Conservation (phyloP, 2,888 invertebrate genomes). For the Melanostoma mellinum region DNA sequence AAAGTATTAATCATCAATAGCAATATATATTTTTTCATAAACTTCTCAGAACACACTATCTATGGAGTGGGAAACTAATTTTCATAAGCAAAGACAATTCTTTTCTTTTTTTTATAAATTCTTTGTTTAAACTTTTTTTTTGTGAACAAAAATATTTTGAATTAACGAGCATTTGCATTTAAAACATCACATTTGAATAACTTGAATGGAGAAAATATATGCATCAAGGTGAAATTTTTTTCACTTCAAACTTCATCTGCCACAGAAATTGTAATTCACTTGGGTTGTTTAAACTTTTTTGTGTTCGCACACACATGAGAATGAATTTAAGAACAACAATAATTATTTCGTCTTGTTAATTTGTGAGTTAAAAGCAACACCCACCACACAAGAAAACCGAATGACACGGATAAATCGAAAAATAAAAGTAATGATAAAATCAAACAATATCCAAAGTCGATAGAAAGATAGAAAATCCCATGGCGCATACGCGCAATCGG, state of each 20-base stretch:
- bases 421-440: slow-evolving; percentile 1
- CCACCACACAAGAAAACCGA: slow-evolving; percentile 22
- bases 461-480: slow-evolving; percentile 47
- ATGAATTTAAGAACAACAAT: neutral
- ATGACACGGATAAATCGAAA: slow-evolving; percentile 13
- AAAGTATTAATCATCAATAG: slow-evolving; percentile 69
- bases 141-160: slow-evolving; percentile 7
- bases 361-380: slow-evolving; percentile 2
- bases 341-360: slow-evolving; percentile 4
- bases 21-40: slow-evolving; percentile 35
- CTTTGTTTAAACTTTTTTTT: slow-evolving; percentile 21
- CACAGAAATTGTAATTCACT: slow-evolving; percentile 1
- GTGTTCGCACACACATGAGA: slow-evolving; percentile 31
- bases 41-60: slow-evolving; percentile 20
- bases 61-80: slow-evolving; percentile 21
- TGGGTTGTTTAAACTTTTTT: neutral
- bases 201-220: slow-evolving; percentile 9
- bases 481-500: slow-evolving; percentile 65
- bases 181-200: slow-evolving; percentile 43
- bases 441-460: slow-evolving; percentile 36
- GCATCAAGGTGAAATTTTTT: slow-evolving; percentile 3
- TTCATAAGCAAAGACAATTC: slow-evolving; percentile 27
- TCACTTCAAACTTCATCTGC: slow-evolving; percentile 13
- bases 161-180: slow-evolving; percentile 50
- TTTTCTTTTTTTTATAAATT: slow-evolving; percentile 15